Evolutionary conservation across 2,113 vertebrate species (phyloP), one percentile per base, ranked within the genome.

Genomic region (Carlito syrichta): DNA sequence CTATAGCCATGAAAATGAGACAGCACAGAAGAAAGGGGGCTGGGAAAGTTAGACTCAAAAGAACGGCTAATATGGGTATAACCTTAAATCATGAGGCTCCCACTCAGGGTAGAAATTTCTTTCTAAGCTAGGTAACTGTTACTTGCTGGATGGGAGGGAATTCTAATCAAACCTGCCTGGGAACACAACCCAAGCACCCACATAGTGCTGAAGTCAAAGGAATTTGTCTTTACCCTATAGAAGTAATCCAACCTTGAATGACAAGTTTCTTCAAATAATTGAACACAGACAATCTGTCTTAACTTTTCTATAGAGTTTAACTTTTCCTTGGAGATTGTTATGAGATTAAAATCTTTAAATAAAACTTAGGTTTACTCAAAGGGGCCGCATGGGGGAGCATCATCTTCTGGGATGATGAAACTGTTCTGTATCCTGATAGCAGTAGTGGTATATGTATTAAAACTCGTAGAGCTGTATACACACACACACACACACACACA

Each of bases 241-340:
- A n/a, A 90, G 62, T 58, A 50, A 92, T 74, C 45, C 6, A 81
- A 85, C 12, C 10, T 12, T 50, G 23, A 79, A 94, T 19, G 52
- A 97, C 9, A 38, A 66, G 35, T 92, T 25, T 27, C 52, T 96
- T 84, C 56, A 90, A 87, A 87, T 52, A 87, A 78, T 11, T 95
- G 69, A 86, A 89, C 35, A 86, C 23, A 45, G n/a, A n/a, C 35
- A n/a, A 38, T 71, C 50, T 69, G n/a, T n/a, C n/a, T 91, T 60
- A 56, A 66, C 38, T 82, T 95, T 78, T 86, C 27, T 86, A 12
- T n/a, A 83, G 23, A 82, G 13, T 48, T 69, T 92, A 71, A 60
- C 23, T 38, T 91, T 83, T 95, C 58, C 27, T 27, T 78, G 6
- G 12, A n/a, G 30, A 30, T 58, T 43, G n/a, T 77, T 71, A 43